Conservation (phyloP, 2,888 invertebrate species). For the Papilio gigon region DNA sequence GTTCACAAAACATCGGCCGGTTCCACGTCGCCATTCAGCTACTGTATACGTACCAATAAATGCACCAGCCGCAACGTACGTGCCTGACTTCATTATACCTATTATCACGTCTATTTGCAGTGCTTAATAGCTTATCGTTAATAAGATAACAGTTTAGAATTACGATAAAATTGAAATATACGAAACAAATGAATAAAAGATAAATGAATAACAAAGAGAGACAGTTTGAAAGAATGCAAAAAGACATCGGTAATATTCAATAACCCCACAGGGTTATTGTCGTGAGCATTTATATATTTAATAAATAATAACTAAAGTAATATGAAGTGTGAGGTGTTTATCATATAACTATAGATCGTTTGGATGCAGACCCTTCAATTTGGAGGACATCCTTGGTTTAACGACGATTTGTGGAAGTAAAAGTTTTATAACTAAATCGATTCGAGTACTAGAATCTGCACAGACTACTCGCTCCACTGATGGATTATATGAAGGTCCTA, state of each 20-base stretch:
- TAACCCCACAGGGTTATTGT: background rate
- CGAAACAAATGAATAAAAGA: background rate
- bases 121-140: slow-evolving; percentile 17
- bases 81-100: background rate
- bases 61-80: slow-evolving; percentile 22
- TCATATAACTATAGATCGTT: background rate
- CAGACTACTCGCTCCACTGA: no score
- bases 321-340: background rate
- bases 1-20: slow-evolving; percentile 34
- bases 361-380: background rate
- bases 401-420: background rate
- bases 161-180: background rate
- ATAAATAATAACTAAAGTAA: no score
- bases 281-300: background rate
- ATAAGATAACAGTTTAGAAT: background rate
- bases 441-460: background rate
- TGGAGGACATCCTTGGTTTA: background rate
- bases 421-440: background rate
- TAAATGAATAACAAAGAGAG: background rate
- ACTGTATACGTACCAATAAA: slow-evolving; percentile 31
- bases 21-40: slow-evolving; percentile 28
- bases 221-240: background rate
- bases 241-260: background rate
- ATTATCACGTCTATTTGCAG: background rate
- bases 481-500: no score